Evolutionary conservation across 2,113 vertebrate genomes (phyloP).

Genomic region (Rousettus leschenaultii): DNA sequence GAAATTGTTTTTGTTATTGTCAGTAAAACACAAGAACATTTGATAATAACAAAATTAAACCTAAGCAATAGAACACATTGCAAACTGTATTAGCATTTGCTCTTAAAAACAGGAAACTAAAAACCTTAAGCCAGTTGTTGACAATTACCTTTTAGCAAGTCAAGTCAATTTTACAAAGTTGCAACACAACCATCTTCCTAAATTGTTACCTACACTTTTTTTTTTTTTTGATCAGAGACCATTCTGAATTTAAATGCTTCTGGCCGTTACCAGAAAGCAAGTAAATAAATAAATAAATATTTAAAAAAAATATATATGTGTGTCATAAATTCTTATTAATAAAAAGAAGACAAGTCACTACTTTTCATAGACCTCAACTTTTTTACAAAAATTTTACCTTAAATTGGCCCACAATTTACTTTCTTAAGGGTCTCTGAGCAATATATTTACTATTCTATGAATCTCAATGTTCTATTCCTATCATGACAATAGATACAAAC

Average conservation of each 20-base stretch:
- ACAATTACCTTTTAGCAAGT: background rate
- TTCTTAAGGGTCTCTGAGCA: background rate
- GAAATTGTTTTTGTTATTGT: slow-evolving; percentile 50
- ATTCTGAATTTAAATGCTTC: background rate
- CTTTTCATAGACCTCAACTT: background rate
- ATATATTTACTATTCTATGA: background rate
- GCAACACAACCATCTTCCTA: background rate
- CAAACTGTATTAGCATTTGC: background rate
- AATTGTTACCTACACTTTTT: background rate
- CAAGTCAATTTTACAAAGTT: background rate
- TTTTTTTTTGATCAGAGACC: background rate
- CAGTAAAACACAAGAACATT: slow-evolving; percentile 22
- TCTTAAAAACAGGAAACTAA: slow-evolving; percentile 20
- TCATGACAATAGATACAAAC: background rate
- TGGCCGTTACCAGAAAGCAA: background rate
- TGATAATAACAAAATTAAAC: slow-evolving; percentile 26
- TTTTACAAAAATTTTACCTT: slow-evolving; percentile 24
- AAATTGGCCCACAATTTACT: background rate
- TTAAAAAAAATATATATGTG: background rate
- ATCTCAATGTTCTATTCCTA: background rate
- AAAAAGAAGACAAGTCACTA: background rate
- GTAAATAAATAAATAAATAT: background rate
- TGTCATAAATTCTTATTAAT: background rate
- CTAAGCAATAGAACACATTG: background rate
- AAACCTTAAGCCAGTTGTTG: background rate